Conservation (phyloP, 2,797 vertebrate species). For the Cyclopterus lumpus region DNA sequence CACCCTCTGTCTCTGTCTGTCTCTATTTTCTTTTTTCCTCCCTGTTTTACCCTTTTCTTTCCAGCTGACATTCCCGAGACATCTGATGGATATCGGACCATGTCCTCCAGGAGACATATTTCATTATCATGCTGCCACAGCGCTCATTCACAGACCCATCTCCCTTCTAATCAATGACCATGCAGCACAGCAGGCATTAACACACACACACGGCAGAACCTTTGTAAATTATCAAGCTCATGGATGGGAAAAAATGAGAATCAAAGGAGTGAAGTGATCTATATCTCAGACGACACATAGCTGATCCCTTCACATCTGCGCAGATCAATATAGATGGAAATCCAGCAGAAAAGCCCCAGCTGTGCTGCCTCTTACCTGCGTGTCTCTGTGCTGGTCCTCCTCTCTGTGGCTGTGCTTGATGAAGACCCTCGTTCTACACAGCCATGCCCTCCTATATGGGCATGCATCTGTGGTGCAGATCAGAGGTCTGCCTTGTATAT, state of each 20-base stretch:
- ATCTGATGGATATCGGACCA: conserved; percentile 70
- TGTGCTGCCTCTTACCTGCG: conserved; percentile 70
- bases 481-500: conserved; percentile 60
- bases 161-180: conserved; percentile 73
- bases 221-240: conserved; percentile 46
- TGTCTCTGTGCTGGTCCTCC: conserved; percentile 65
- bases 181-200: conserved; percentile 63
- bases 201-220: conserved; percentile 37
- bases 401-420: conserved; percentile 63
- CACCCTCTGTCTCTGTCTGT: conserved; percentile 14
- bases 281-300: conserved; percentile 22
- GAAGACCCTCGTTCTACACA: conserved; percentile 73
- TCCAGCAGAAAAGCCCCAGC: conserved; percentile 47
- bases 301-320: conserved; percentile 29
- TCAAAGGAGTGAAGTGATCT: conserved; percentile 35
- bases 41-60: conserved; percentile 45
- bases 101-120: conserved; percentile 77
- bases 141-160: conserved; percentile 65
- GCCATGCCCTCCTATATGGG: conserved; percentile 81
- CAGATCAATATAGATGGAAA: conserved; percentile 44
- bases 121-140: conserved; percentile 75
- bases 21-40: conserved; percentile 10
- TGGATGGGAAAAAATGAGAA: conserved; percentile 35
- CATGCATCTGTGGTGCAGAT: conserved; percentile 71
- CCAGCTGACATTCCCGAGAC: conserved; percentile 67